phyloP scores from a whole-genome alignment of 2,888 invertebrate genomes.

The Yponomeuta plumbellus region DNA sequence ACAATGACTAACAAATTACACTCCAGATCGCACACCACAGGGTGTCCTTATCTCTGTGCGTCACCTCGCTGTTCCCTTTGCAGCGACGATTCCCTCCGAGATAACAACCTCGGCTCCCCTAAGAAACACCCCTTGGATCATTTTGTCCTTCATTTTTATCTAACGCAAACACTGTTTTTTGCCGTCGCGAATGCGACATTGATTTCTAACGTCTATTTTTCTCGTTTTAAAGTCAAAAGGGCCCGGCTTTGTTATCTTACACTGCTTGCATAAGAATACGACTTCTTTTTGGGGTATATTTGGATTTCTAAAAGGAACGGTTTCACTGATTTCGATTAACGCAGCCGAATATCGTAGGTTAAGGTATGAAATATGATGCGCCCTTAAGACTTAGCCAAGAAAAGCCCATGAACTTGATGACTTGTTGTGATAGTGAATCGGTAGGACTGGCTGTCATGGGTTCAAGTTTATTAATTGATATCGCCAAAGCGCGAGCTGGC shows the following conservation, averaged over 20 bases:
- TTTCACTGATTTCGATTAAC: neutral
- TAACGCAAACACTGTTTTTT: constrained; percentile 43
- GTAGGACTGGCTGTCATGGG: too few relatives aligned
- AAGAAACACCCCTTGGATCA: constrained; percentile 35
- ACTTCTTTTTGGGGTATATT: neutral
- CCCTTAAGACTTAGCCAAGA: too few relatives aligned
- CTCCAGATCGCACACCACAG: constrained; percentile 18
- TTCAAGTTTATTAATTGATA: too few relatives aligned
- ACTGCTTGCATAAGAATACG: neutral
- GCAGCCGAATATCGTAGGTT: too few relatives aligned
- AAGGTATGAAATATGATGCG: too few relatives aligned
- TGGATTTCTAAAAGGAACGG: neutral
- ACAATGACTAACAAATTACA: constrained; percentile 54
- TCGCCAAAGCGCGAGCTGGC: too few relatives aligned
- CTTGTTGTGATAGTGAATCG: too few relatives aligned
- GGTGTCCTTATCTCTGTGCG: constrained; percentile 13
- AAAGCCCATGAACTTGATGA: too few relatives aligned
- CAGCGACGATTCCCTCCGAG: constrained; percentile 38
- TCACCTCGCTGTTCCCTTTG: constrained; percentile 11
- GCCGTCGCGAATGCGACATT: neutral
- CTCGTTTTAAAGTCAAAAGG: neutral
- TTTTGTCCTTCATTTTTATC: constrained; percentile 50
- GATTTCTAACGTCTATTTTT: constrained; percentile 1
- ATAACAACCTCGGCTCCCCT: constrained; percentile 34
- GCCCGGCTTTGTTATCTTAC: neutral